Percentiles rank a stretch among this genome's conserved stretches.
These are phyloP conservation scores for Otus scops DNA, from an alignment of 2,797 vertebrate species.

Conservation along the genomic window DNA sequence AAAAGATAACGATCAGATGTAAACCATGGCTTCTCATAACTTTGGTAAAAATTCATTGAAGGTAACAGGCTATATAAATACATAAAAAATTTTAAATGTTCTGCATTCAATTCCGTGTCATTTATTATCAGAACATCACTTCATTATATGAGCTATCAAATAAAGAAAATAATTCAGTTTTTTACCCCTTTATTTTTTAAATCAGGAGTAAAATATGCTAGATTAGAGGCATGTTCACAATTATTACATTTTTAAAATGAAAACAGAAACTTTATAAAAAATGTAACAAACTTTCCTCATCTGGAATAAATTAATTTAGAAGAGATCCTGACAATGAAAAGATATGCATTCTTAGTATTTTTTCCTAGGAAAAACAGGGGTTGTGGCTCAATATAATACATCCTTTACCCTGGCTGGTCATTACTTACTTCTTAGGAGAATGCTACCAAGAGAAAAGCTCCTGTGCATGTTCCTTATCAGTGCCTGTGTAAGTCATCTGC, in stretches of 20 bases:
- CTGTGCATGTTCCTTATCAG: background rate
- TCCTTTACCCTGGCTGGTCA: background rate
- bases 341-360: background rate
- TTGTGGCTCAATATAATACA: background rate
- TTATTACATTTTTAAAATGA: background rate
- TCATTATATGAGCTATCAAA: background rate
- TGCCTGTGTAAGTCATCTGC: background rate
- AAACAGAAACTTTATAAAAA: background rate
- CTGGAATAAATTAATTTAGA: background rate
- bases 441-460: background rate
- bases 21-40: background rate
- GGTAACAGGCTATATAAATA: background rate
- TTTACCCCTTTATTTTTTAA: background rate
- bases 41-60: background rate
- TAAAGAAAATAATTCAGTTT: background rate
- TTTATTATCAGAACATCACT: background rate
- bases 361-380: background rate
- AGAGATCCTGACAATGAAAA: background rate
- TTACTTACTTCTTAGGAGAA: background rate
- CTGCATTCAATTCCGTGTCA: background rate
- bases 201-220: background rate
- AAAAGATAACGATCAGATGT: background rate
- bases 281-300: background rate
- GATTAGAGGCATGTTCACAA: background rate
- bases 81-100: background rate